These are phyloP conservation scores for Oligia latruncula DNA, from an alignment of 2,888 invertebrate genomes.

Conservation along the genomic window DNA sequence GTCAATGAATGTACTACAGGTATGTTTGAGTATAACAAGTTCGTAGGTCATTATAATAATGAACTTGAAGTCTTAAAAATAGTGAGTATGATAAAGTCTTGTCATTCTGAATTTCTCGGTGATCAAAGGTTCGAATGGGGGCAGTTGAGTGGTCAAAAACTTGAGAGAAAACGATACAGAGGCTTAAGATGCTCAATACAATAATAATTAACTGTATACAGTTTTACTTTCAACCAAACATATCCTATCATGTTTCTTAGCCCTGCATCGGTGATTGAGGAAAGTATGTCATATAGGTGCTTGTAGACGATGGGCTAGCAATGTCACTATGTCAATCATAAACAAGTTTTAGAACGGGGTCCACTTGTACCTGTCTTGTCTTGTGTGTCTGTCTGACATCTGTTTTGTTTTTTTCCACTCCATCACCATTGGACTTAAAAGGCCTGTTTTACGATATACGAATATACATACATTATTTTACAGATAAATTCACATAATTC, in stretches of 20 bases:
- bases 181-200: neutral
- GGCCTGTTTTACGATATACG: neutral
- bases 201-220: neutral
- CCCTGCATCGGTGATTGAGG: constrained; percentile 35
- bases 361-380: constrained; percentile 29
- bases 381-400: constrained; percentile 2
- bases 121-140: no score
- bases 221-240: constrained; percentile 15
- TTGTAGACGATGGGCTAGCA: constrained; percentile 25
- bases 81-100: neutral
- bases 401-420: neutral
- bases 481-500: neutral
- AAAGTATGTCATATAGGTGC: constrained; percentile 36
- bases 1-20: neutral
- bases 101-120: neutral
- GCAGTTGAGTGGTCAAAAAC: neutral
- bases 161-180: neutral
- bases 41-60: constrained; percentile 2
- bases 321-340: constrained; percentile 55
- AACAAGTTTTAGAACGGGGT: constrained; percentile 40
- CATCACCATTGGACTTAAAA: neutral
- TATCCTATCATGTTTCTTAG: neutral
- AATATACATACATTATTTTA: neutral
- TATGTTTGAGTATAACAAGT: neutral
- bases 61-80: neutral